Conservation (phyloP, 2,888 invertebrate genomes). For the Bedellia somnulentella region DNA sequence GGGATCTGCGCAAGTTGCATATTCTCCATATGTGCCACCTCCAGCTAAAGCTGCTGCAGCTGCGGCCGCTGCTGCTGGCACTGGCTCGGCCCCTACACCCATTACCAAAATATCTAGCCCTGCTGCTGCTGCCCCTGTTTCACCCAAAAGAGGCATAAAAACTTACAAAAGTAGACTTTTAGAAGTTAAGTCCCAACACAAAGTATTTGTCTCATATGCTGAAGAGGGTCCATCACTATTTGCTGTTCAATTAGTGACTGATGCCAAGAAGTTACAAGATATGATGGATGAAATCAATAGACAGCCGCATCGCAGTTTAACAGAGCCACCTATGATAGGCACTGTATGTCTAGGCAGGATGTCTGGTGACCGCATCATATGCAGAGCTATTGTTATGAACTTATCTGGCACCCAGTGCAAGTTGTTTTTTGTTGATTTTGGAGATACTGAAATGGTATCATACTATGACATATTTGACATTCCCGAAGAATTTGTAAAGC, state of each 20-base stretch:
- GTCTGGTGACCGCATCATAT: slow-evolving; percentile 68
- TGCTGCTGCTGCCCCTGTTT: slow-evolving; percentile 16
- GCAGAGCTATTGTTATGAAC: slow-evolving; percentile 76
- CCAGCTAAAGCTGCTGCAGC: too few species aligned
- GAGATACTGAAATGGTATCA: slow-evolving; percentile 73
- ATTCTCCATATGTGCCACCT: slow-evolving; percentile 7
- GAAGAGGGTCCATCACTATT: slow-evolving; percentile 80
- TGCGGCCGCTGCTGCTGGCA: too few species aligned
- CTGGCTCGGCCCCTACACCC: too few species aligned
- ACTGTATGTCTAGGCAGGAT: slow-evolving; percentile 77
- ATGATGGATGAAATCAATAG: slow-evolving; percentile 74
- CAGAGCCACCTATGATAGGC: slow-evolving; percentile 72
- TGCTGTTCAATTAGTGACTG: slow-evolving; percentile 70
- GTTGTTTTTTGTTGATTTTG: slow-evolving; percentile 80
- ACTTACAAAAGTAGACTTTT: slow-evolving; percentile 56
- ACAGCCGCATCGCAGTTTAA: slow-evolving; percentile 62
- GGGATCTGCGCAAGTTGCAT: slow-evolving; percentile 8
- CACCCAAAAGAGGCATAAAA: slow-evolving; percentile 37
- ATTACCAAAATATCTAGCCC: too few species aligned
- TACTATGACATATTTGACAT: slow-evolving; percentile 74
- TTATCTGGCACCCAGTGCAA: slow-evolving; percentile 72
- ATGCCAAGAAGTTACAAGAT: slow-evolving; percentile 61
- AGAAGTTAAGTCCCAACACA: slow-evolving; percentile 57
- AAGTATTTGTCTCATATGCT: slow-evolving; percentile 73
- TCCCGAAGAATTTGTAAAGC: slow-evolving; percentile 70